Base-by-base conservation (phyloP, 2,113 vertebrate genomes). In the Sinocyclocheilus anophthalmus region DNA sequence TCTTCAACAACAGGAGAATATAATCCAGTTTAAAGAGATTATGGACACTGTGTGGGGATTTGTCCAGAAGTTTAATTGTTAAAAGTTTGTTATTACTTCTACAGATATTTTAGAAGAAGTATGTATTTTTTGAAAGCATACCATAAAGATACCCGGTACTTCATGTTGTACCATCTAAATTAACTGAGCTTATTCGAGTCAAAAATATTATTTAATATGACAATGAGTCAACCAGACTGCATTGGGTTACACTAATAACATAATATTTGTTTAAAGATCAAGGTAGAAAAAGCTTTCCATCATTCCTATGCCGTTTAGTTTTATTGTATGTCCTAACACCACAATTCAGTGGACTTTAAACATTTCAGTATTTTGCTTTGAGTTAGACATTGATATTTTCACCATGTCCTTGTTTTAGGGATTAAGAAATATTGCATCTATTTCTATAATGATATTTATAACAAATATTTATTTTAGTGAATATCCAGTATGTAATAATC, bases 1-100 rank as follows among this genome's bases (percentile, higher is more conserved):
- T 67, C 59, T 67, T 81, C 39, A 67, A 67, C 59, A 81, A 67
- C 4, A 0, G 39, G 39, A 81, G 39, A 81, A 65, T 81, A 81
- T 67, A 65, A 81, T 67, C 39, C 79, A 81, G 39, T 81, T 67
- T 81, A 30, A 65, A 81, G 39, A 67, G 59, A 67, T 81, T 81
- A 81, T 48, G n/a, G 79, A 65, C 42, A 50, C 9, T 48, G 79
- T 45, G 39, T 61, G 59, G 79, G 59, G 59, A 81, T 67, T 48
- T 67, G 59, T 30, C 39, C 14, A 65, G 59, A 67, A 81, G 14
- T 26, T 26, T 81, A 65, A 81, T 48, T 81, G 61, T 67, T 48
- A 48, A 81, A 81, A 81, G 59, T 67, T 67, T 65, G 79, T 26
- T 67, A 67, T 48, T 39, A 42, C 55, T 80, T 59, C 12, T 42